Conservation (phyloP, 1,140 invertebrate species). For the Drosophila littoralis region DNA sequence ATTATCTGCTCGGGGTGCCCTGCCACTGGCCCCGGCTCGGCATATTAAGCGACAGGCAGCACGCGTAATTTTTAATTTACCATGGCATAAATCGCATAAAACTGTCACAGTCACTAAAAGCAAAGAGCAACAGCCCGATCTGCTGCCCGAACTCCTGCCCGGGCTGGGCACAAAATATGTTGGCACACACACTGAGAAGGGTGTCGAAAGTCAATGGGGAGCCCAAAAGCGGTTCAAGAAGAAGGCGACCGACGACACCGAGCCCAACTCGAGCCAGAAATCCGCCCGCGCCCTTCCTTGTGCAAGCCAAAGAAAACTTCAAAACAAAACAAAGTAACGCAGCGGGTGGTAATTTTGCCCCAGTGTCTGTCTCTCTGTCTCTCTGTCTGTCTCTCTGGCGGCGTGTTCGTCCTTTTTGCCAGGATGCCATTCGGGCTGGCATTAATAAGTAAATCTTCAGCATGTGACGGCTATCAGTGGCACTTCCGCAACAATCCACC, state of each 20-base stretch:
- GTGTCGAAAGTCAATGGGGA: constrained; percentile 72
- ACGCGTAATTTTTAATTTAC: constrained; percentile 80
- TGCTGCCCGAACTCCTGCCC: constrained; percentile 9
- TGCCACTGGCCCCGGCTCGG: constrained; percentile 10
- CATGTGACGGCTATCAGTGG: constrained; percentile 81
- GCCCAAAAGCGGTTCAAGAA: constrained; percentile 4
- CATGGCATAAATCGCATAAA: constrained; percentile 83
- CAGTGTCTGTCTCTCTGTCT: not conserved
- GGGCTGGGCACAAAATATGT: constrained; percentile 68
- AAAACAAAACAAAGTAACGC: constrained; percentile 60
- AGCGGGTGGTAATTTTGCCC: constrained; percentile 30
- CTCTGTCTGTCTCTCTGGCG: not conserved
- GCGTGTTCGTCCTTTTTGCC: constrained; percentile 27
- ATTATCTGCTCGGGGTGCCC: constrained; percentile 15
- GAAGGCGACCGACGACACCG: constrained; percentile 1
- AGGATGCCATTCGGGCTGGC: constrained; percentile 67
- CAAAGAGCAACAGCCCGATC: constrained; percentile 70
- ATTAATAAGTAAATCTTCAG: constrained; percentile 81
- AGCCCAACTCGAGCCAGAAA: not conserved
- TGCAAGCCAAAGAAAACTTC: constrained; percentile 43
- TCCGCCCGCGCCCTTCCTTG: not conserved
- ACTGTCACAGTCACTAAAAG: constrained; percentile 82
- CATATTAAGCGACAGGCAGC: constrained; percentile 36
- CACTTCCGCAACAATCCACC: constrained; percentile 59
- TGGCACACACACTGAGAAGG: constrained; percentile 66